Percentiles rank a stretch among this genome's conserved stretches.
Conservation (phyloP, 1,140 invertebrate species). For the Babylonia areolata region DNA sequence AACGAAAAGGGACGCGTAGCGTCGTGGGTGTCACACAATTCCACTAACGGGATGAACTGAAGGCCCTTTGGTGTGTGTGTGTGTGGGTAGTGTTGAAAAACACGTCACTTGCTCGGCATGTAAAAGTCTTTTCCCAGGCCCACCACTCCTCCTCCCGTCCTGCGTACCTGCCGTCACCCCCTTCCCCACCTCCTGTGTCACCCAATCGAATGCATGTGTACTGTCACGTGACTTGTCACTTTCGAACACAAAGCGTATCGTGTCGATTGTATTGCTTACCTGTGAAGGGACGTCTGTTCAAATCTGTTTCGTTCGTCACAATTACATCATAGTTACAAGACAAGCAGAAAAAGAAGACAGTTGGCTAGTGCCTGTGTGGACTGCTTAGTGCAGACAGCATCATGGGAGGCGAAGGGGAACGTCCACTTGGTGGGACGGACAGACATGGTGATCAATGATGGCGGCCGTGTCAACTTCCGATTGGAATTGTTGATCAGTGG, state of each 20-base stretch:
- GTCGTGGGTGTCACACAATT: too few species aligned
- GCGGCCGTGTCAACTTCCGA: not conserved
- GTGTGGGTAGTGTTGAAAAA: not conserved
- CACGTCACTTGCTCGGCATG: not conserved
- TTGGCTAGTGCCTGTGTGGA: not conserved
- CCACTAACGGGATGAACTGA: not conserved
- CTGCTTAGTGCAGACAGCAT: not conserved
- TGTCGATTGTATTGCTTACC: not conserved
- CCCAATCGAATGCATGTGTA: not conserved
- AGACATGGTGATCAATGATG: not conserved
- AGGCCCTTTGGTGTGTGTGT: not conserved
- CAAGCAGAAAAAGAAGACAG: not conserved
- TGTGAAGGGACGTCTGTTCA: not conserved
- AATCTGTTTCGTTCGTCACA: too few species aligned
- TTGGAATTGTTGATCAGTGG: not conserved
- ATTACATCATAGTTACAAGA: too few species aligned
- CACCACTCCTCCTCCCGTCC: not conserved
- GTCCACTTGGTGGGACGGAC: not conserved
- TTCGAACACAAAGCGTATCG: constrained; percentile 1
- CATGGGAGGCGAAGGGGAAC: not conserved
- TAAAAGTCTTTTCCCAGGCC: not conserved
- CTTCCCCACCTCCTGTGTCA: not conserved
- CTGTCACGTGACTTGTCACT: not conserved
- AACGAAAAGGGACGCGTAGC: too few species aligned
- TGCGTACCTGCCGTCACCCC: not conserved